Evolutionary conservation across 2,113 vertebrate genomes (phyloP), one percentile per base, ranked within the genome.

Genomic region (Sorex fumeus): DNA sequence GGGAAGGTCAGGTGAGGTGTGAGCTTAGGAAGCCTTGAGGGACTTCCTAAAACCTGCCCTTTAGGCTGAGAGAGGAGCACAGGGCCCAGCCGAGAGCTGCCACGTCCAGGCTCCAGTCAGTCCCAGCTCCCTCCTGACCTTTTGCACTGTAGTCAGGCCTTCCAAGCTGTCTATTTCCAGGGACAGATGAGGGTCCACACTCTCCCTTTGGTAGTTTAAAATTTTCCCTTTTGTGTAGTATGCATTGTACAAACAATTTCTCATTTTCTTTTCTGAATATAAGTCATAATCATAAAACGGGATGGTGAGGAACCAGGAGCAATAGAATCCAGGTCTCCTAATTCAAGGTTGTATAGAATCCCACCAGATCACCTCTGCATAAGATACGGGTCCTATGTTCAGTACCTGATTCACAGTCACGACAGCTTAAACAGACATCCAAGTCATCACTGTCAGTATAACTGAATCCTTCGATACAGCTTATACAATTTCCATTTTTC

Each of bases 401-500:
- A 16, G 40, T 91, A 96, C 92, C 92, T 83, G 15, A 0, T 4
- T 6, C 45, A 69, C 90, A 94, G 5, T 0, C 0, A 0, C 0
- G 47, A 18, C 90, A 94, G 0, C 0, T 6, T 0, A 12, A 0
- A 21, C 95, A 96, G 0, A n/a, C n/a, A 43, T 2, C 0, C 0
- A 1, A 64, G 1, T 0, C 0, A 1, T 88, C 88, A 2, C 0
- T 0, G 2, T n/a, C 32, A 8, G 92, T 91, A 3, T 21, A 95
- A 0, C 27, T 3, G n/a, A n/a, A n/a, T 0, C 80, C 87, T 0
- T 23, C 0, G 0, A 0, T 6, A 27, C 81, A 84, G 0, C 2
- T 1, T 6, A 0, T 10, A 62, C 89, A 84, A 1, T 1, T 6
- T 32, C 6, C 0, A 15, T 13, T 3, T 34, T 45, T 28, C 28